Percentiles rank a stretch among this genome's conserved stretches.
phyloP scores from a whole-genome alignment of 1,140 invertebrate species.

The Pseudachorutes palmiensis region DNA sequence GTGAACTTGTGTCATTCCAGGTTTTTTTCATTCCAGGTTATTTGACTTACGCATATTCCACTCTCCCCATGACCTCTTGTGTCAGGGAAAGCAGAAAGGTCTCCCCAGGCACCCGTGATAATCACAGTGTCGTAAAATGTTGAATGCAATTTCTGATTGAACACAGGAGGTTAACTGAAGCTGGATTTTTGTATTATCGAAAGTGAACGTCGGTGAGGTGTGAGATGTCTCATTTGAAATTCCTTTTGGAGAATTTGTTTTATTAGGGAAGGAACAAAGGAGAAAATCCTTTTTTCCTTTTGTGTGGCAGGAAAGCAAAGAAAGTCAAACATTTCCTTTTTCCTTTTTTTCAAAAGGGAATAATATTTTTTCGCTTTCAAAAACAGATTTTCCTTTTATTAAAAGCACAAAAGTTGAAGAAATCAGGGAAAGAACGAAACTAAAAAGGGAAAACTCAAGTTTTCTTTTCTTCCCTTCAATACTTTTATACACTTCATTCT shows the following conservation, averaged over 20 bases:
- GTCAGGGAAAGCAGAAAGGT: not conserved
- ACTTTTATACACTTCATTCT: not conserved
- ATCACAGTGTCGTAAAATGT: not conserved
- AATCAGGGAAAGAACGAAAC: not conserved
- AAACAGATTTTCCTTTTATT: not conserved
- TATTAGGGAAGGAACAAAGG: not conserved
- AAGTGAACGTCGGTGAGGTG: not conserved
- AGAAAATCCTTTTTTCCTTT: too few relatives aligned
- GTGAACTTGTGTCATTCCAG: too few relatives aligned
- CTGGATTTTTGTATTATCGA: not conserved
- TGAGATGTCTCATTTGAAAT: not conserved
- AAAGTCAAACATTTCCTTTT: not conserved
- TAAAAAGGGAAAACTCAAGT: not conserved
- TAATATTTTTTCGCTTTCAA: not conserved
- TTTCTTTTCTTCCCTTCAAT: not conserved
- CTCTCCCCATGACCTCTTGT: not conserved
- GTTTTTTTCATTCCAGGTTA: too few relatives aligned
- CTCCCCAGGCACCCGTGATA: not conserved
- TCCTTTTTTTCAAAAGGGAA: not conserved
- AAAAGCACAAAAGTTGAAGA: not conserved
- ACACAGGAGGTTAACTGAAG: not conserved
- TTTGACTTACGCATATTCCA: too few relatives aligned
- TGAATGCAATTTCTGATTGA: not conserved
- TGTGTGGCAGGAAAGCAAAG: too few relatives aligned
- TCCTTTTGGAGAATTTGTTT: not conserved